Evolutionary conservation across 2,888 invertebrate genomes (phyloP).

Genomic region (Amiota communis): DNA sequence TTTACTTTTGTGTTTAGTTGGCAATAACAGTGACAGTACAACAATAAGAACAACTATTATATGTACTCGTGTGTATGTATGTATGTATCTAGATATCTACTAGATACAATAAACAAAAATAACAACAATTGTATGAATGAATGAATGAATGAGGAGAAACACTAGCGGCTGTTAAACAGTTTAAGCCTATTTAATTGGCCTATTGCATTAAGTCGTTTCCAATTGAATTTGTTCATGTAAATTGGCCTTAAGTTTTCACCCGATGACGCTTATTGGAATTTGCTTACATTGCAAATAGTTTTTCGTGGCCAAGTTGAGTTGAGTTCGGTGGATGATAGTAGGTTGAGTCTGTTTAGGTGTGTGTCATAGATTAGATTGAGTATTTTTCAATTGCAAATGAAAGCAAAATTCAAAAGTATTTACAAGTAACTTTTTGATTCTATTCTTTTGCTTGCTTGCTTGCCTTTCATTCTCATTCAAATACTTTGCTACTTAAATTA

Average conservation of each 20-base stretch:
- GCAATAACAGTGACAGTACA: slow-evolving; percentile 26
- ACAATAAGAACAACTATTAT: slow-evolving; percentile 22
- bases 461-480: background rate
- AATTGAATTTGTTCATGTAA: slow-evolving; percentile 72
- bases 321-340: background rate
- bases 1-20: slow-evolving; percentile 35
- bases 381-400: no score
- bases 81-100: no score
- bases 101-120: background rate
- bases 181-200: slow-evolving; percentile 69
- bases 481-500: background rate
- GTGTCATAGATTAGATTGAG: background rate
- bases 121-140: background rate
- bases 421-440: background rate
- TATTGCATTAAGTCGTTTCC: slow-evolving; percentile 67
- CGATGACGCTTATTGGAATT: slow-evolving; percentile 26
- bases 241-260: slow-evolving; percentile 68
- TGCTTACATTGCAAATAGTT: slow-evolving; percentile 21
- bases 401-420: no score
- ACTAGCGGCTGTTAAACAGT: slow-evolving; percentile 30
- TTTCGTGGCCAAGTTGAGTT: background rate
- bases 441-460: background rate
- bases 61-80: no score
- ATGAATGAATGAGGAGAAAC: background rate
- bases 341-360: background rate